Percentiles rank a stretch among this genome's conserved stretches.
phyloP scores from a whole-genome alignment of 2,113 vertebrate genomes.

The Cryptotis parvus region DNA sequence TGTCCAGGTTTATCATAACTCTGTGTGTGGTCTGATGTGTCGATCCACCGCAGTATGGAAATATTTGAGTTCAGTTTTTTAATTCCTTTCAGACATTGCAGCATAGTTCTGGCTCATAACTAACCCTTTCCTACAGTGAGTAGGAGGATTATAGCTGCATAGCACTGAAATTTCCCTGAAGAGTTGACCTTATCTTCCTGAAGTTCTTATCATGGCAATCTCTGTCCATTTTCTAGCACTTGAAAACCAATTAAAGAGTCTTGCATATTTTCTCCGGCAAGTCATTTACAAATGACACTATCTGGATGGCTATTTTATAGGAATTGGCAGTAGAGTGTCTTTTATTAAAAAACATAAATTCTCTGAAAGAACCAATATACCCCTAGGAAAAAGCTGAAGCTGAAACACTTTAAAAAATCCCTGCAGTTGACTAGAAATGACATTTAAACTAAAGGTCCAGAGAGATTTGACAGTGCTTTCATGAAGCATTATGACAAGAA shows the following conservation, averaged over 20 bases:
- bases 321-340: not conserved
- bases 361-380: slow-evolving; percentile 43
- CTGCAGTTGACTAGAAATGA: slow-evolving; percentile 65
- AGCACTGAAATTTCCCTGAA: not conserved
- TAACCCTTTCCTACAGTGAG: not conserved
- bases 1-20: not conserved
- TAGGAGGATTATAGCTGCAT: not conserved
- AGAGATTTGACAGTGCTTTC: slow-evolving; percentile 66
- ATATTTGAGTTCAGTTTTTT: not conserved
- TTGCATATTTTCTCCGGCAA: slow-evolving; percentile 15
- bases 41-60: not conserved
- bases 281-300: slow-evolving; percentile 61
- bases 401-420: slow-evolving; percentile 58
- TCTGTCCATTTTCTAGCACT: slow-evolving; percentile 57
- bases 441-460: slow-evolving; percentile 70
- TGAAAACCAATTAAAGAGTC: slow-evolving; percentile 69
- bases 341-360: slow-evolving; percentile 75
- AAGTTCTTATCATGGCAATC: slow-evolving; percentile 1
- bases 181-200: slow-evolving; percentile 29
- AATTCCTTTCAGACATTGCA: not conserved
- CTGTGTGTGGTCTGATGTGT: not conserved
- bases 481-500: slow-evolving; percentile 50
- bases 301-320: not conserved
- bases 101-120: not conserved
- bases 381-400: not conserved